Conservation (phyloP, 1,140 invertebrate species). For the Trachelipus rathkii region DNA sequence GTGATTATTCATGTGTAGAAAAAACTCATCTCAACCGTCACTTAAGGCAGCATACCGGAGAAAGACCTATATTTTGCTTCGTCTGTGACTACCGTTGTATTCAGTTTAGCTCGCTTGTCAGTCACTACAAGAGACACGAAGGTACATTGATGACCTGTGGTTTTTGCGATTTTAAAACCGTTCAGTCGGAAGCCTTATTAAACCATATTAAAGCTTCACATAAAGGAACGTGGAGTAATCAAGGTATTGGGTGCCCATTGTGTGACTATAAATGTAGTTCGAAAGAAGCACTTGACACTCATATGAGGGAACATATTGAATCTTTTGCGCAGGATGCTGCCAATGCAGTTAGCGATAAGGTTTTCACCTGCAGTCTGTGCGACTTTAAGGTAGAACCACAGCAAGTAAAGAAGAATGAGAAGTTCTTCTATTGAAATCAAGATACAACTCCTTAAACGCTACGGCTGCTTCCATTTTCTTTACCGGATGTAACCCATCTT, state of each 20-base stretch:
- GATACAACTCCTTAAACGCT: no score
- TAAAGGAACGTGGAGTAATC: background rate
- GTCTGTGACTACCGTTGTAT: background rate
- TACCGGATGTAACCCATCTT: no score
- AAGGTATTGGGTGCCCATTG: background rate
- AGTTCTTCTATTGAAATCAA: no score
- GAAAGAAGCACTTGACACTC: background rate
- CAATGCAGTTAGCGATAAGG: background rate
- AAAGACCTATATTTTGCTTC: slow-evolving; percentile 21
- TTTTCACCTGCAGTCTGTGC: background rate
- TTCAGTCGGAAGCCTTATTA: background rate
- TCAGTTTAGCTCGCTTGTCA: background rate
- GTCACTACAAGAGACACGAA: background rate
- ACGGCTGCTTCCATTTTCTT: no score
- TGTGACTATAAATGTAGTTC: background rate
- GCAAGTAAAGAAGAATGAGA: no score
- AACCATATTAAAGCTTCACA: background rate
- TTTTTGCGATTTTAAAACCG: background rate
- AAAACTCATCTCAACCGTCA: slow-evolving; percentile 18
- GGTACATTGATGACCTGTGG: background rate
- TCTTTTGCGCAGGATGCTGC: background rate
- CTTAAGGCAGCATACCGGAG: slow-evolving; percentile 19
- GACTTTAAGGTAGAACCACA: no score
- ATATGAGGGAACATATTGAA: background rate
- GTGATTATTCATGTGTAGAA: slow-evolving; percentile 56